These are phyloP conservation scores for Proctacanthus coquilletti DNA, from an alignment of 1,140 invertebrate species.

Conservation along the genomic window DNA sequence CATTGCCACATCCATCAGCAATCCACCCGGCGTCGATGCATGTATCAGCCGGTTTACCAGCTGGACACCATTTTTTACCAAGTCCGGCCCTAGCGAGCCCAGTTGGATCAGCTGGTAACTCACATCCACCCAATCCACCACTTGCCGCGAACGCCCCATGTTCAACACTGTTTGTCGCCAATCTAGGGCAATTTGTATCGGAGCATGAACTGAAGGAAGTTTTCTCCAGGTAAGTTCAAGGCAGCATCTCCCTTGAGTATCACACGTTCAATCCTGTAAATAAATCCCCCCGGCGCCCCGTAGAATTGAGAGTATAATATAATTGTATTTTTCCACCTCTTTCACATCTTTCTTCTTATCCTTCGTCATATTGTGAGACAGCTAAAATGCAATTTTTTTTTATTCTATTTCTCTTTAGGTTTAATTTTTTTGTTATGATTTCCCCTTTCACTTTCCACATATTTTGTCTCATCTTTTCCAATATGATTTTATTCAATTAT, in stretches of 20 bases:
- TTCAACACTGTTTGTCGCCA: constrained; percentile 94
- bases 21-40: constrained; percentile 64
- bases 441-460: no score
- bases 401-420: no score
- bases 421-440: no score
- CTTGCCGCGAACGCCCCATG: constrained; percentile 58
- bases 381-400: no score
- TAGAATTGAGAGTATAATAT: no score
- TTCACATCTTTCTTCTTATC: no score
- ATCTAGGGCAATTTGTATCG: constrained; percentile 87
- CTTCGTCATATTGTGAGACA: no score
- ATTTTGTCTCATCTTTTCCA: no score
- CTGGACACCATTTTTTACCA: constrained; percentile 61
- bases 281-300: no score
- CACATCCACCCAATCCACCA: constrained; percentile 38
- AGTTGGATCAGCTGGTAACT: constrained; percentile 54
- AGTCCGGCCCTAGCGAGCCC: constrained; percentile 74
- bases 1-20: constrained; percentile 40
- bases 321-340: no score
- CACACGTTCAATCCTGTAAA: constrained; percentile 1
- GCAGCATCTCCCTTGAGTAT: no score
- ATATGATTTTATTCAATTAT: no score
- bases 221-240: constrained; percentile 79
- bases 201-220: constrained; percentile 96
- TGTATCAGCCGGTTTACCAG: constrained; percentile 31